Evolutionary conservation across 1,140 invertebrate species (phyloP).

Genomic region (Drosophila sucinea): DNA sequence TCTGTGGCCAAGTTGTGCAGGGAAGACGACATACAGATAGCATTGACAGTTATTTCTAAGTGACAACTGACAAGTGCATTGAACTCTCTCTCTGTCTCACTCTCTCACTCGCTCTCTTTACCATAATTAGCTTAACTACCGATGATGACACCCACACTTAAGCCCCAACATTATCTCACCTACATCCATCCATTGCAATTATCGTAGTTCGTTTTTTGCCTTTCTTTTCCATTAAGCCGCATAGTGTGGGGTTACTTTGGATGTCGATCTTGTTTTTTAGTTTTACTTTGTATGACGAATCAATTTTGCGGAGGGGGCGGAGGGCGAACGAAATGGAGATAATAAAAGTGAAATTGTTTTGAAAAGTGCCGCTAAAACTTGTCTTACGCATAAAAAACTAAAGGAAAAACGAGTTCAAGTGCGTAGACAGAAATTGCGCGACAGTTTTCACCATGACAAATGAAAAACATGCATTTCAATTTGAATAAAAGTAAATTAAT

Average conservation of each 20-base stretch:
- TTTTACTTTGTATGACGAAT: conserved; percentile 32
- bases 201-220: conserved; percentile 10
- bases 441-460: conserved; percentile 51
- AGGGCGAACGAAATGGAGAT: not conserved
- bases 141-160: conserved; percentile 17
- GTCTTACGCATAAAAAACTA: conserved; percentile 43
- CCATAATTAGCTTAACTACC: conserved; percentile 6
- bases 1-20: not conserved
- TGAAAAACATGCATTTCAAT: conserved; percentile 46
- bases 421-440: conserved; percentile 54
- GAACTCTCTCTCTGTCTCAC: conserved; percentile 3
- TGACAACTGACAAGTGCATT: conserved; percentile 12
- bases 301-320: conserved; percentile 29
- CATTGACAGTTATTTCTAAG: conserved; percentile 18
- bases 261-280: not conserved
- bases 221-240: conserved; percentile 25
- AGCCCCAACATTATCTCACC: conserved; percentile 19
- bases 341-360: conserved; percentile 64
- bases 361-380: conserved; percentile 50
- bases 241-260: not conserved
- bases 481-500: conserved; percentile 34
- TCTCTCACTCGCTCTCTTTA: conserved; percentile 9
- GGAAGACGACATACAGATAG: conserved; percentile 17
- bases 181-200: conserved; percentile 21
- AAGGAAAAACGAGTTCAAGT: conserved; percentile 52